Evolutionary conservation across 2,113 vertebrate genomes (phyloP).

Genomic region (Daboia siamensis): DNA sequence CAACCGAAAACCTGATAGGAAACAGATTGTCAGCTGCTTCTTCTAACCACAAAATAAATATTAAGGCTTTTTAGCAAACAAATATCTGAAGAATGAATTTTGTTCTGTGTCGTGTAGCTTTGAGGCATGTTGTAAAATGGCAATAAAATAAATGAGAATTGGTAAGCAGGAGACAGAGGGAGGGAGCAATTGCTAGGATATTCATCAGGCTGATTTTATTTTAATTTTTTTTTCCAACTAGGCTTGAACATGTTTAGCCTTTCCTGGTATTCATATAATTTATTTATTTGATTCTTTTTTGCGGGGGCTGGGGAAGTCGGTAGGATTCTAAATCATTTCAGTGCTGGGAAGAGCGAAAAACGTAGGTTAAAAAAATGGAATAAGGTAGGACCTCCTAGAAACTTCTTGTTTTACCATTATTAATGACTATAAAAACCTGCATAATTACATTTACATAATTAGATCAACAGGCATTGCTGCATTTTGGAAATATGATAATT

Average conservation of each 20-base stretch:
- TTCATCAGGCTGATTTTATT: constrained; percentile 16
- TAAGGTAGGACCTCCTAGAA: background rate
- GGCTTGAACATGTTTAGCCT: background rate
- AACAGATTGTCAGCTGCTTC: background rate
- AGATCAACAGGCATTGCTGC: constrained; percentile 1
- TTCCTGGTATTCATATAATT: constrained; percentile 10
- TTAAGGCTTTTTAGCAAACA: constrained; percentile 16
- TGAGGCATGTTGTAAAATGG: constrained; percentile 7
- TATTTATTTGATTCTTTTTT: constrained; percentile 1
- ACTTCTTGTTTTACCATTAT: constrained; percentile 2
- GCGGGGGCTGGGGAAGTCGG: too few relatives aligned
- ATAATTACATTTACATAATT: constrained; percentile 22
- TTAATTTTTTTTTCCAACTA: constrained; percentile 18
- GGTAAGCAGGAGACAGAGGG: background rate
- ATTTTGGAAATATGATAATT: background rate
- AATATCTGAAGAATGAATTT: constrained; percentile 31
- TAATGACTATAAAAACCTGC: background rate
- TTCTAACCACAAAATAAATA: constrained; percentile 36
- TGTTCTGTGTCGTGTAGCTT: background rate
- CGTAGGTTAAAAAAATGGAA: constrained; percentile 21
- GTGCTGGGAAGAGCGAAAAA: background rate
- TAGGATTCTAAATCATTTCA: constrained; percentile 20
- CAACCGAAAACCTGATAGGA: background rate
- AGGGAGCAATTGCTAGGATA: background rate
- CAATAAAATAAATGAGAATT: constrained; percentile 21